phyloP scores from a whole-genome alignment of 2,888 invertebrate genomes.

The Drosophila basisetae region DNA sequence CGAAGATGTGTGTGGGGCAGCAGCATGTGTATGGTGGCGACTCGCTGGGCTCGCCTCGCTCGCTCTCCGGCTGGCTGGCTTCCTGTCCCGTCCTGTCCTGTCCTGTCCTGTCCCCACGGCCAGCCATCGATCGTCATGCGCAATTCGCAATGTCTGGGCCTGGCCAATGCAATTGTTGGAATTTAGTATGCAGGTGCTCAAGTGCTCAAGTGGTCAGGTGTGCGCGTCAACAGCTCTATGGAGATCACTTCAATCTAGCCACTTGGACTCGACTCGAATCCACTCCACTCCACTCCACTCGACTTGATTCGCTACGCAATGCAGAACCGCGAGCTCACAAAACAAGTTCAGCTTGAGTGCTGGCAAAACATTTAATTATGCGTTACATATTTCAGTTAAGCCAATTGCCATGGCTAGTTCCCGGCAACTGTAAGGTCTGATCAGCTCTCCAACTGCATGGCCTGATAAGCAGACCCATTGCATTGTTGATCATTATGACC shows the following conservation, averaged over 20 bases:
- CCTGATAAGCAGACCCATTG: slow-evolving; percentile 42
- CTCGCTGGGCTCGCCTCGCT: not conserved
- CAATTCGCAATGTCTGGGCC: slow-evolving; percentile 39
- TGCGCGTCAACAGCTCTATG: slow-evolving; percentile 13
- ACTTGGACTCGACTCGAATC: slow-evolving; percentile 19
- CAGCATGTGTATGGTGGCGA: slow-evolving; percentile 36
- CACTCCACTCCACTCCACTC: slow-evolving; percentile 1
- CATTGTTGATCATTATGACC: slow-evolving; percentile 14
- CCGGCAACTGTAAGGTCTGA: slow-evolving; percentile 47
- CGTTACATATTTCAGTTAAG: slow-evolving; percentile 47
- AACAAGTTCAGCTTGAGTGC: slow-evolving; percentile 66
- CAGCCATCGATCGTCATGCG: slow-evolving; percentile 39
- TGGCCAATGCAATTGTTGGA: slow-evolving; percentile 31
- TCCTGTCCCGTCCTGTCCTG: slow-evolving; percentile 24
- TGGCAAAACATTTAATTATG: slow-evolving; percentile 70
- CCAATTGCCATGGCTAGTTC: slow-evolving; percentile 33
- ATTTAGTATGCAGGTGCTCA: slow-evolving; percentile 66
- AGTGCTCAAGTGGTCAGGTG: slow-evolving; percentile 58
- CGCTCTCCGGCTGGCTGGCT: slow-evolving; percentile 24
- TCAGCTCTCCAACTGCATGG: slow-evolving; percentile 43
- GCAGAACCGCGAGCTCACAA: slow-evolving; percentile 45
- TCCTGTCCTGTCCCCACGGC: not conserved
- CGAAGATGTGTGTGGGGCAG: slow-evolving; percentile 55
- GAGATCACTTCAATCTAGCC: slow-evolving; percentile 20
- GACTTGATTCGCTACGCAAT: slow-evolving; percentile 43